Percentiles rank a stretch among this genome's conserved stretches.
Evolutionary conservation across 2,888 invertebrate genomes (phyloP).

Genomic region (Chrysotoxum bicinctum): DNA sequence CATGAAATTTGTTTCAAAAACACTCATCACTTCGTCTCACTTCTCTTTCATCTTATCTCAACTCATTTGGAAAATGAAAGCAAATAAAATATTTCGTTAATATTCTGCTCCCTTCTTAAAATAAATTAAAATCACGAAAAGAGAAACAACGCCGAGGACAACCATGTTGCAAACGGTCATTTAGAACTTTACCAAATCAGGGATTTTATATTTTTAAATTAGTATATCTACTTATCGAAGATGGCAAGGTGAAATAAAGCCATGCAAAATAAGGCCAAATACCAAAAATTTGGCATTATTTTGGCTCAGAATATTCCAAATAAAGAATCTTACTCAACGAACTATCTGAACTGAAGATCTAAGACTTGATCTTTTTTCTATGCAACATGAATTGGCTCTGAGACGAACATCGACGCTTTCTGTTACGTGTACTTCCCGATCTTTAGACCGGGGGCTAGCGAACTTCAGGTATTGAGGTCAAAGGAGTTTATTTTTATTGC

Average conservation of each 20-base stretch:
- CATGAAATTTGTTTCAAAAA: slow-evolving; percentile 70
- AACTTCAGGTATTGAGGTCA: no score
- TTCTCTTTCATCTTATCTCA: slow-evolving; percentile 21
- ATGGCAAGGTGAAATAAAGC: not conserved
- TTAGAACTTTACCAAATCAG: not conserved
- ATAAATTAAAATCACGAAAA: slow-evolving; percentile 15
- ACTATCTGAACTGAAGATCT: no score
- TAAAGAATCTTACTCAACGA: no score
- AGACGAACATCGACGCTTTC: no score
- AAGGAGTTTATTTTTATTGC: no score
- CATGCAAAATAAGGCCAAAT: not conserved
- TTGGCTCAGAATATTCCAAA: no score
- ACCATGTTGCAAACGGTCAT: not conserved
- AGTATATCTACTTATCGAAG: not conserved
- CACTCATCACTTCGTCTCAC: slow-evolving; percentile 54
- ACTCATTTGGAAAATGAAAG: slow-evolving; percentile 72
- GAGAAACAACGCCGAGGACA: not conserved
- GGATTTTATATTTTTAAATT: not conserved
- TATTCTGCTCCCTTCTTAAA: slow-evolving; percentile 29
- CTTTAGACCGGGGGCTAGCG: no score
- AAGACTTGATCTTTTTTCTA: no score
- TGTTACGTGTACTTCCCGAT: no score
- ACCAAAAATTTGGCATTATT: no score
- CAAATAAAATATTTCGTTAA: slow-evolving; percentile 65
- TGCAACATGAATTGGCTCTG: no score